Conservation (phyloP, 2,113 vertebrate genomes). For the Melanocharis versteri region DNA sequence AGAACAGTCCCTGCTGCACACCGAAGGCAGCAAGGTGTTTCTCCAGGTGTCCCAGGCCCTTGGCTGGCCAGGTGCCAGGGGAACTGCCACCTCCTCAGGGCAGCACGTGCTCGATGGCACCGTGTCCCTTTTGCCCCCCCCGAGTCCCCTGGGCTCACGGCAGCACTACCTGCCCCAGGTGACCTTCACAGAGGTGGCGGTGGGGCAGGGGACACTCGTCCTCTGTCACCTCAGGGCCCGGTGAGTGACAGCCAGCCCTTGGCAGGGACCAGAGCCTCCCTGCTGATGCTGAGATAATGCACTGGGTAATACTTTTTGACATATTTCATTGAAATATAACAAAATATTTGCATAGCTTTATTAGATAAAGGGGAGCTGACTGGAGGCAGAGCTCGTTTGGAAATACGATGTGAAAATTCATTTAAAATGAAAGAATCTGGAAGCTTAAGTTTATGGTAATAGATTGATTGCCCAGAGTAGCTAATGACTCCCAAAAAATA, state of each 20-base stretch:
- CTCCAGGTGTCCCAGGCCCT: background rate
- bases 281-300: constrained; percentile 46
- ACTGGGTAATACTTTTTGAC: constrained; percentile 69
- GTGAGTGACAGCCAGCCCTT: background rate
- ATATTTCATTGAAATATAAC: constrained; percentile 77
- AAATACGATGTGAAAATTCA: constrained; percentile 76
- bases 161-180: background rate
- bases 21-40: background rate
- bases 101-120: fast-evolving
- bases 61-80: background rate
- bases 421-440: constrained; percentile 75
- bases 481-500: constrained; percentile 68
- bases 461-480: constrained; percentile 67
- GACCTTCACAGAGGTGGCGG: background rate
- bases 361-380: constrained; percentile 80
- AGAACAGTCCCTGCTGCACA: background rate
- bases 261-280: background rate
- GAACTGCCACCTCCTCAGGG: background rate
- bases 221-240: background rate
- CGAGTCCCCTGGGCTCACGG: background rate
- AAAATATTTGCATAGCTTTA: constrained; percentile 79
- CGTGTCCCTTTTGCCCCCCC: background rate
- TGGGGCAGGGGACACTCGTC: background rate
- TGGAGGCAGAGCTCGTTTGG: constrained; percentile 75
- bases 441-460: constrained; percentile 76